phyloP scores from a whole-genome alignment of 2,888 invertebrate genomes.

The Hymenopus coronatus region DNA sequence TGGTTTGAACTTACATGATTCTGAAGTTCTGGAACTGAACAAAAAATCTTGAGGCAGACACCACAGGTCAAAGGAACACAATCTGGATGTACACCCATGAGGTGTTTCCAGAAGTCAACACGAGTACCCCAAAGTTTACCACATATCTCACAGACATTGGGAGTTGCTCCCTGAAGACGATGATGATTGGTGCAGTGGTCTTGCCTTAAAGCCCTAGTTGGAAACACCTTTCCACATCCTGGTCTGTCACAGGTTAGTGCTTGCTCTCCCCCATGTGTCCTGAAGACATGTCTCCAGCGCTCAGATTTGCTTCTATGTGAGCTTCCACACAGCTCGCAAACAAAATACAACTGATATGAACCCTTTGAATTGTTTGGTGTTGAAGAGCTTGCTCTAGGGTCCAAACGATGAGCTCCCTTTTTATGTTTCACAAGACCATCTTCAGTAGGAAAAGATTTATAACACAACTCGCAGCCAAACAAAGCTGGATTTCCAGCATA shows the following conservation, averaged over 20 bases:
- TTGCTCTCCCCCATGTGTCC: constrained; percentile 45
- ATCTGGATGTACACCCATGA: constrained; percentile 52
- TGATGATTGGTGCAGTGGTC: constrained; percentile 49
- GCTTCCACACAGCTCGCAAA: constrained; percentile 51
- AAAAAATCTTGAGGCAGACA: constrained; percentile 51
- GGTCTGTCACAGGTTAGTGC: constrained; percentile 45
- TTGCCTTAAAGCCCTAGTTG: constrained; percentile 47
- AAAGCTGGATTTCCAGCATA: constrained; percentile 36
- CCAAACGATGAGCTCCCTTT: constrained; percentile 43
- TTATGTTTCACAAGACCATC: constrained; percentile 51
- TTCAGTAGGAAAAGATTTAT: constrained; percentile 49
- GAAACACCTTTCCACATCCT: constrained; percentile 48
- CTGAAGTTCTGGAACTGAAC: constrained; percentile 47
- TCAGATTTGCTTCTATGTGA: constrained; percentile 51
- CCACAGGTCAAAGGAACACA: constrained; percentile 51
- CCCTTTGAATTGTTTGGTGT: constrained; percentile 36
- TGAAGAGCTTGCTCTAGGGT: not conserved
- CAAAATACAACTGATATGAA: constrained; percentile 47
- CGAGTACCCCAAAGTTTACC: constrained; percentile 52
- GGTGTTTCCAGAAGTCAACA: constrained; percentile 54
- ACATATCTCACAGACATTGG: constrained; percentile 50
- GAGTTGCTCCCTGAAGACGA: constrained; percentile 39
- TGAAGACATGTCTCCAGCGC: constrained; percentile 51
- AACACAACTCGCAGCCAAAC: constrained; percentile 48
- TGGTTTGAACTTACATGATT: constrained; percentile 48